A percentile compares a stretch with the other conserved stretches of the same genome.
These are phyloP conservation scores for Rhincodon typus DNA, from an alignment of 2,797 vertebrate species.

Conservation along the genomic window DNA sequence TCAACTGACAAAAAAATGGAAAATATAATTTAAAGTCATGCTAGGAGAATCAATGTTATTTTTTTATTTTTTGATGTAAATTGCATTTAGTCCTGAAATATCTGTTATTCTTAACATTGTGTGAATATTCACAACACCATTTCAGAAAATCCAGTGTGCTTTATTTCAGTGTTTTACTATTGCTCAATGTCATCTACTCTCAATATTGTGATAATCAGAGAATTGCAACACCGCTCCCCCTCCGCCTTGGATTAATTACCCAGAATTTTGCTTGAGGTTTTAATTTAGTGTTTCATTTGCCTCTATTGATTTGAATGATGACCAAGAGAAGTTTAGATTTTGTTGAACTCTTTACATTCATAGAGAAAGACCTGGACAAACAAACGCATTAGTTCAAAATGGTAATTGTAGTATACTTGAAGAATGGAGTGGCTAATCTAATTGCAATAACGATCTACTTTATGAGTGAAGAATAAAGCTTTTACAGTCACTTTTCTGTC, in stretches of 20 bases:
- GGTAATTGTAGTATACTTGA: background rate
- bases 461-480: background rate
- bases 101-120: background rate
- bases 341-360: background rate
- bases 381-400: background rate
- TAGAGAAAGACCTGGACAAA: background rate
- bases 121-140: background rate
- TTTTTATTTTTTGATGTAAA: background rate
- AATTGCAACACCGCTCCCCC: background rate
- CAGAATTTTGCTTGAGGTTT: background rate
- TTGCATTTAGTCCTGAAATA: background rate
- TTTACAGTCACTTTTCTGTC: background rate
- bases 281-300: background rate
- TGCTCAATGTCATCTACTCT: background rate
- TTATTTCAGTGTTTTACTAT: background rate
- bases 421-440: background rate
- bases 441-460: background rate
- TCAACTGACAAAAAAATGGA: background rate
- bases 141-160: background rate
- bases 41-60: background rate
- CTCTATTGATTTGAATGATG: background rate
- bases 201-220: background rate
- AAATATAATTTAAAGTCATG: background rate
- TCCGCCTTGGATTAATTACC: background rate
- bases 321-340: background rate